Percentiles rank a stretch among this genome's conserved stretches.
These are phyloP conservation scores for Chrysochloris asiatica DNA, from an alignment of 2,113 vertebrate genomes.

Conservation along the genomic window DNA sequence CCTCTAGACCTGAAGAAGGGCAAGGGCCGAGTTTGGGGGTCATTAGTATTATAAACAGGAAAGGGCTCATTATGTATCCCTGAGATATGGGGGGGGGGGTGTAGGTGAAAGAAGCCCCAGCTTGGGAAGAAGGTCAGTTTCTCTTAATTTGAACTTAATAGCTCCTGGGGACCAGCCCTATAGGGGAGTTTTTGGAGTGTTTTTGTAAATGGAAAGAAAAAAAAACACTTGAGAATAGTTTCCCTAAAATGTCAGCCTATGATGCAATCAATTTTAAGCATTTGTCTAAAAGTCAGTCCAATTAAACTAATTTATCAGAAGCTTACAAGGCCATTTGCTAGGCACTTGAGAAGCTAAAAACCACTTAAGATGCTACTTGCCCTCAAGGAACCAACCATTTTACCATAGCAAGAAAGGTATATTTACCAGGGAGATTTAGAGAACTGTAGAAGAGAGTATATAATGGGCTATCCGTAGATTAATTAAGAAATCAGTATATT, in stretches of 20 bases:
- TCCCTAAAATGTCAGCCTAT: background rate
- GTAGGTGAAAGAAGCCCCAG: background rate
- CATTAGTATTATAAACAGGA: background rate
- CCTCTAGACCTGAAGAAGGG: background rate
- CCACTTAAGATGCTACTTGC: rapidly evolving
- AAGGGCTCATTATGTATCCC: rapidly evolving
- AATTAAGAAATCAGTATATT: background rate
- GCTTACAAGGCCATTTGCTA: background rate
- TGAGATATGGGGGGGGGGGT: background rate
- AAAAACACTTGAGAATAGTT: background rate
- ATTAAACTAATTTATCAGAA: background rate
- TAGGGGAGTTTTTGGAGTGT: background rate
- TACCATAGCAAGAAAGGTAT: background rate
- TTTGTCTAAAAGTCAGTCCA: background rate
- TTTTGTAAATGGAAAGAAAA: background rate
- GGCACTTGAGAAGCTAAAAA: background rate
- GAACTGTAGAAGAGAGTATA: background rate
- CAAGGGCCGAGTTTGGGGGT: background rate
- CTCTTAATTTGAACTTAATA: background rate
- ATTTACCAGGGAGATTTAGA: background rate
- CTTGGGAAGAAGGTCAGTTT: background rate
- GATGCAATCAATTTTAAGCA: background rate
- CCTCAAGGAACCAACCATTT: background rate
- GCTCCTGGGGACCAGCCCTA: background rate
- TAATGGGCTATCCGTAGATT: background rate